phyloP scores from a whole-genome alignment of 2,113 vertebrate species.

The Apeltes quadracus region DNA sequence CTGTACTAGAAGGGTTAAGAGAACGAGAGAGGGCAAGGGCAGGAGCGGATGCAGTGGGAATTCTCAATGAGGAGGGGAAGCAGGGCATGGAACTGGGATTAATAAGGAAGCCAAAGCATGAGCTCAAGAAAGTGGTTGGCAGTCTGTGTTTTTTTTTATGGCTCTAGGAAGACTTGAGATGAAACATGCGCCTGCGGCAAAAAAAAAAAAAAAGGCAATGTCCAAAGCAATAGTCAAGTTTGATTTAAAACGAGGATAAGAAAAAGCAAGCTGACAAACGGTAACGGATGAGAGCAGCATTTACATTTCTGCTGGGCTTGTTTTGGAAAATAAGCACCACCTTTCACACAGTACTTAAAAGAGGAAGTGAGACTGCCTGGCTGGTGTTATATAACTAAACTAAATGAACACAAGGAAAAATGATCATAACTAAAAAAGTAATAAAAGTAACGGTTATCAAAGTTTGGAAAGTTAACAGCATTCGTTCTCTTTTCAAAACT shows the following conservation, averaged over 20 bases:
- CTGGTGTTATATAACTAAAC: conserved; percentile 34
- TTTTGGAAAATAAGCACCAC: conserved; percentile 22
- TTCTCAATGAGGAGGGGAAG: conserved; percentile 62
- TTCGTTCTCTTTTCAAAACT: conserved; percentile 15
- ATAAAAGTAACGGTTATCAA: conserved; percentile 25
- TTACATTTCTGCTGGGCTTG: conserved; percentile 38
- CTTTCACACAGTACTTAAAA: conserved; percentile 25
- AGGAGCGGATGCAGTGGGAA: conserved; percentile 53
- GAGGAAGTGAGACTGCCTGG: conserved; percentile 31
- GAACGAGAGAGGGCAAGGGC: conserved; percentile 60
- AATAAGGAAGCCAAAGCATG: conserved; percentile 55
- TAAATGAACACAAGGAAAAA: conserved; percentile 18
- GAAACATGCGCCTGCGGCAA: conserved; percentile 32
- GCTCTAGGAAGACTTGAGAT: conserved; percentile 2
- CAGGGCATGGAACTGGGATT: conserved; percentile 33
- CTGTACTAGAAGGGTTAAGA: conserved; percentile 76
- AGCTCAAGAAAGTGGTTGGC: conserved; percentile 9
- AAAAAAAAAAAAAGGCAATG: conserved; percentile 26
- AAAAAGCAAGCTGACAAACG: conserved; percentile 9
- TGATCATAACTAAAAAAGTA: not conserved
- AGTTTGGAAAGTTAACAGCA: conserved; percentile 1
- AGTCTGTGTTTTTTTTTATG: conserved; percentile 8
- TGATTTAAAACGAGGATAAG: conserved; percentile 37
- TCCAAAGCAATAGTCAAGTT: conserved; percentile 22
- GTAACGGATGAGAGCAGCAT: conserved; percentile 21